Conservation (phyloP, 2,113 vertebrate genomes). For the Prinia subflava region DNA sequence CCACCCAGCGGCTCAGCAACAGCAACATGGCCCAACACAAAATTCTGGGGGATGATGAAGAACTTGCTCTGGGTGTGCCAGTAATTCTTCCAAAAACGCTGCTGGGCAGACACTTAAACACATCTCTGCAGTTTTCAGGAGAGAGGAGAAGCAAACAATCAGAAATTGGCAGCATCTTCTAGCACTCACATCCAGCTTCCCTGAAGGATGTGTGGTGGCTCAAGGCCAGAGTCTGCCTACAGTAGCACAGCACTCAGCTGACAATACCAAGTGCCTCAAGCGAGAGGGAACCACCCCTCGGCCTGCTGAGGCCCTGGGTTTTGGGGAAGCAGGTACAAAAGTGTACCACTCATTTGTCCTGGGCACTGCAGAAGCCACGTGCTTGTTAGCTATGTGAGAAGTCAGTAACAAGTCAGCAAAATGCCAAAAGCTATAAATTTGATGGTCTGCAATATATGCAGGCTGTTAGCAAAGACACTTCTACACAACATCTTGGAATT, state of each 20-base stretch:
- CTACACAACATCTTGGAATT: background rate
- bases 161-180: background rate
- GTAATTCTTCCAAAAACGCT: background rate
- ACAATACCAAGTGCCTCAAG: background rate
- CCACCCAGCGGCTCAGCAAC: constrained; percentile 12
- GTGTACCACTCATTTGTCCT: accelerated
- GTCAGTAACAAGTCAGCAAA: background rate
- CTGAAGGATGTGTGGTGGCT: background rate
- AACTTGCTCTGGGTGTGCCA: accelerated
- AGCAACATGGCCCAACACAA: accelerated
- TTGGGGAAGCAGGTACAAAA: background rate
- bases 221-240: background rate
- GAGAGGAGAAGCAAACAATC: background rate
- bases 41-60: background rate
- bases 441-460: background rate
- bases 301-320: background rate
- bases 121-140: background rate
- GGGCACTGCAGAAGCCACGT: background rate
- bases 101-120: background rate
- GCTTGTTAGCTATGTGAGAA: background rate
- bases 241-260: background rate
- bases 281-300: background rate
- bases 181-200: background rate
- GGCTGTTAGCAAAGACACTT: background rate
- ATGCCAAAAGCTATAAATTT: background rate